Evolutionary conservation across 2,888 invertebrate genomes (phyloP), one percentile per base, ranked within the genome.

Genomic region (Coronaproctus castanopsis): DNA sequence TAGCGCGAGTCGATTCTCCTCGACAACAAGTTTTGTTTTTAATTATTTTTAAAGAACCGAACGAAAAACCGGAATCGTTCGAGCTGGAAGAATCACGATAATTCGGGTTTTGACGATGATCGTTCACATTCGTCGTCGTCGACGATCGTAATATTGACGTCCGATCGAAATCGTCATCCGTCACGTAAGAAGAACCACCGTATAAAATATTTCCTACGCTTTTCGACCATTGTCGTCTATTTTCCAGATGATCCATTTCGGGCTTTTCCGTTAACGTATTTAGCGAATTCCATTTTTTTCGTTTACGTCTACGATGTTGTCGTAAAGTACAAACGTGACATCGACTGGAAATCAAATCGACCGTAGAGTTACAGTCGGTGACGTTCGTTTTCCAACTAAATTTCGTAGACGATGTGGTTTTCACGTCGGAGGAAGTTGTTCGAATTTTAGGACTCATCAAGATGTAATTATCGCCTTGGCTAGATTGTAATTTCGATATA

Each of bases 81-180:
- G 86, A 86, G 67, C 85, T 85, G 1, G 86, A 85, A 0, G 86
- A 87, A 68, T 87, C 87, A 60, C 87, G 76, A 67, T 87, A 14
- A 14, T 36, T 36, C 5, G 36, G 8, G 36, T 36, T 36, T 14
- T 36, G 36, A 14, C 8, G 5, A 14, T 68, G 5, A 8, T 36
- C 36, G 36, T 36, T 8, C 5, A 8, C 8, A 20, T 19, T 24
- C n/a, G 23, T n/a, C 21, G 49, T 2, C 24, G 52, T 54, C 20
- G 3, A 24, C 48, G n/a, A 10, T 5, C 10, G 0, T 55, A 20
- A 1, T n/a, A n/a, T 2, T 5, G 21, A 14, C 3, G 48, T 2
- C 2, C 57, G 60, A 48, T 59, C 55, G 24, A 57, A 18, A 54
- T 36, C 36, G n/a, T n/a, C n/a, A n/a, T n/a, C n/a, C n/a, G n/a